Evolutionary conservation across 92 coral and sea anemone genomes (phyloP), one percentile per base, ranked within the genome.

Genomic region (Muricea muricata): DNA sequence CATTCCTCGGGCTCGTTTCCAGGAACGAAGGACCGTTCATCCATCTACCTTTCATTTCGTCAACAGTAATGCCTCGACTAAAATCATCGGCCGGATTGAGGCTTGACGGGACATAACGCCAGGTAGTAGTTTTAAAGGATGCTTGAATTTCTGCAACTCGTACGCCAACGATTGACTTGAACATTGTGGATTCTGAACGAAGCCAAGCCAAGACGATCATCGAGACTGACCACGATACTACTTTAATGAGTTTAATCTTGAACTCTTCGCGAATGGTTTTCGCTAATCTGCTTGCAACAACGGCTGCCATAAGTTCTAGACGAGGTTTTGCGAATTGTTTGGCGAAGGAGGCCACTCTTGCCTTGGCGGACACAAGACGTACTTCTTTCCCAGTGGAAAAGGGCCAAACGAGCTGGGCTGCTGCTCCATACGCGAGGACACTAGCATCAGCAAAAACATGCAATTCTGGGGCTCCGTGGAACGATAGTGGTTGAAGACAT

Each of bases 61-160:
- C 56, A 24, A 70, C 32, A 11, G 79, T 11, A 11, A 81, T 69
- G 4, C 79, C 86, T 20, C 87, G 0, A 41, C 81, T 83, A 23
- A 83, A 55, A 24, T 83, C 81, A 28, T 83, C 87, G 1, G 87
- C 87, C 0, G 87, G 87, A 71, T 83, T 71, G 1, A 71, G 87
- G 52, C 71, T 9, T 18, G 80, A 65, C 17, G 83, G 72, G 28
- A 83, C 83, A 31, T 12, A 48, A 14, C 55, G 11, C 85, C 88
- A 84, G 29, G 20, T 9, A 5, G 10, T 9, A 4, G 52, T 61
- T 39, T 58, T 42, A 85, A 85, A 75, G n/a, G 88, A 58, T 13
- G 88, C 63, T 41, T 84, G 85, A 17, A 84, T 84, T 45, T 84
- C 88, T 2, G 84, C 35, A 0, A 84, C 85, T 42, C 84, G 35